These are phyloP conservation scores for Burhinus oedicnemus DNA, from an alignment of 2,113 vertebrate species.

Conservation along the genomic window DNA sequence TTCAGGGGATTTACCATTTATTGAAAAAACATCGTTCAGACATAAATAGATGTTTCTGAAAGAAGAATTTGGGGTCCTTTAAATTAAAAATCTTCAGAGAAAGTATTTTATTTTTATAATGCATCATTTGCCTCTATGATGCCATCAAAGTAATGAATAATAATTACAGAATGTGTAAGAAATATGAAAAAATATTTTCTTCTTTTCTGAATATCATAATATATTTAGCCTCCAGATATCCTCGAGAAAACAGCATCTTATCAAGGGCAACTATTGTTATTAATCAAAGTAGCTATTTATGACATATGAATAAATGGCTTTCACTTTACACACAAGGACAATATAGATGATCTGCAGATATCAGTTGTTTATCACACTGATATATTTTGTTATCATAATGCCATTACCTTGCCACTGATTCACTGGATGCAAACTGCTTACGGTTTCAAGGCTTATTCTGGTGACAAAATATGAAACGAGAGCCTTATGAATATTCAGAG, in stretches of 20 bases:
- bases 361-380: slow-evolving; percentile 45
- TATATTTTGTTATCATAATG: slow-evolving; percentile 44
- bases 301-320: slow-evolving; percentile 64
- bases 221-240: slow-evolving; percentile 2
- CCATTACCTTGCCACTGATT: slow-evolving; percentile 29
- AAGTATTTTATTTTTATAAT: not conserved
- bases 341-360: slow-evolving; percentile 42
- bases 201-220: not conserved
- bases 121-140: not conserved
- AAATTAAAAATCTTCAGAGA: not conserved
- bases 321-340: slow-evolving; percentile 55
- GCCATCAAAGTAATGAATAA: not conserved
- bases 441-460: slow-evolving; percentile 11
- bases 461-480: not conserved
- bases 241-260: slow-evolving; percentile 7
- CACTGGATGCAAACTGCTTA: slow-evolving; percentile 13
- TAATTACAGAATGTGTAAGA: not conserved
- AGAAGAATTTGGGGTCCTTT: not conserved
- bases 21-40: not conserved
- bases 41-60: not conserved
- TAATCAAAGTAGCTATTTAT: slow-evolving; percentile 58
- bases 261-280: slow-evolving; percentile 36
- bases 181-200: not conserved
- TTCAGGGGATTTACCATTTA: not conserved
- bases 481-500: slow-evolving; percentile 51